Percentiles rank a stretch among this genome's conserved stretches.
Conservation (phyloP, 2,888 invertebrate species). For the Dryobota labecula region DNA sequence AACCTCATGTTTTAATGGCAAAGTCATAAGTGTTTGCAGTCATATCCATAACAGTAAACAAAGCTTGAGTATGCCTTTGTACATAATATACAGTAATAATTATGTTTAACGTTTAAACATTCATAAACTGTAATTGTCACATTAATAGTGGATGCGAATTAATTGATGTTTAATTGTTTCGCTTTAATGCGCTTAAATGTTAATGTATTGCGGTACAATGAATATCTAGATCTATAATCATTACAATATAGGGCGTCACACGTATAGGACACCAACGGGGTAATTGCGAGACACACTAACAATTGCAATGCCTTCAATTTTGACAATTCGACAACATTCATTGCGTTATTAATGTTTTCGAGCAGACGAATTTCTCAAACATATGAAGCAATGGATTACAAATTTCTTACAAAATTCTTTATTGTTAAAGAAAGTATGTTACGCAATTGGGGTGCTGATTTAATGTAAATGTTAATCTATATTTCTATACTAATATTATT, state of each 20-base stretch:
- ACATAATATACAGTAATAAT: constrained; percentile 27
- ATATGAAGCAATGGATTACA: no score
- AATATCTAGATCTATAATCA: constrained; percentile 5
- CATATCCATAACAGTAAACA: not conserved
- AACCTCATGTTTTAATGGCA: not conserved
- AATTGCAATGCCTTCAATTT: no score
- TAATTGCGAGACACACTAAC: no score
- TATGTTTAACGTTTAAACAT: constrained; percentile 43
- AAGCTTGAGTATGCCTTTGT: not conserved
- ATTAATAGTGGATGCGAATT: constrained; percentile 53
- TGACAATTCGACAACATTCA: no score
- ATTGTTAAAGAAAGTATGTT: no score
- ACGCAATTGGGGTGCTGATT: no score
- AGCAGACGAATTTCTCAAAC: no score
- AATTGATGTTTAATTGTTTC: constrained; percentile 62
- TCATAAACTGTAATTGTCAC: constrained; percentile 46
- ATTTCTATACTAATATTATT: no score
- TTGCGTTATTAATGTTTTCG: no score
- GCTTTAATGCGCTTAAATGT: constrained; percentile 42
- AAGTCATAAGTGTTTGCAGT: not conserved
- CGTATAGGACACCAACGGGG: no score
- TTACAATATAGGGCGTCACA: not conserved
- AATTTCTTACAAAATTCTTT: no score
- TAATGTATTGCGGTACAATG: constrained; percentile 27
- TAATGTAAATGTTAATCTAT: no score